phyloP scores from a whole-genome alignment of 2,797 vertebrate genomes.

The Cichlasoma orientale region DNA sequence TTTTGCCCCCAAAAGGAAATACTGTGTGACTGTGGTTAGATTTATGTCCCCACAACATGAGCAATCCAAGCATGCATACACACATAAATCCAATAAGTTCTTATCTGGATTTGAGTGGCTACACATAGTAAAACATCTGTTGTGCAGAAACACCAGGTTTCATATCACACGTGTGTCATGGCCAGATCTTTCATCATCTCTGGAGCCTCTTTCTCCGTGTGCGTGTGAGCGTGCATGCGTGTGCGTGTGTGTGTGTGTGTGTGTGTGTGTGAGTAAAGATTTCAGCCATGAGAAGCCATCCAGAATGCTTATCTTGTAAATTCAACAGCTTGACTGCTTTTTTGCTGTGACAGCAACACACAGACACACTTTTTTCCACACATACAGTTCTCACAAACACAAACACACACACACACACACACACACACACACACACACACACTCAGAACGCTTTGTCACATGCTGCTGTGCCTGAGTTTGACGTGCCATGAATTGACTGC shows the following conservation, averaged over 20 bases:
- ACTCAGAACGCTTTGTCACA: background rate
- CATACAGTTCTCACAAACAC: slow-evolving; percentile 1
- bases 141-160: slow-evolving; percentile 63
- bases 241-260: slow-evolving; percentile 1
- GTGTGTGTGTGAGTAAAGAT: slow-evolving; percentile 26
- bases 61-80: background rate
- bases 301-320: slow-evolving; percentile 75
- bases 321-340: slow-evolving; percentile 68
- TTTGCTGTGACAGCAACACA: slow-evolving; percentile 68
- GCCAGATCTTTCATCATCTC: slow-evolving; percentile 53
- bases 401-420: background rate
- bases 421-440: slow-evolving; percentile 5
- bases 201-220: slow-evolving; percentile 9
- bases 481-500: slow-evolving; percentile 27
- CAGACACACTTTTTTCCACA: slow-evolving; percentile 17
- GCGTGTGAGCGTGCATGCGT: background rate
- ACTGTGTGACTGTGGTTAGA: background rate
- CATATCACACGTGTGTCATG: slow-evolving; percentile 57
- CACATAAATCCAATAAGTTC: slow-evolving; percentile 49
- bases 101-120: slow-evolving; percentile 55
- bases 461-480: slow-evolving; percentile 15
- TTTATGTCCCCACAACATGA: background rate
- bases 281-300: slow-evolving; percentile 62
- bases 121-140: slow-evolving; percentile 55
- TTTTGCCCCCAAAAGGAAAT: background rate